These are phyloP conservation scores for Cygnus buccinator DNA, from an alignment of 2,113 vertebrate species.

Conservation along the genomic window DNA sequence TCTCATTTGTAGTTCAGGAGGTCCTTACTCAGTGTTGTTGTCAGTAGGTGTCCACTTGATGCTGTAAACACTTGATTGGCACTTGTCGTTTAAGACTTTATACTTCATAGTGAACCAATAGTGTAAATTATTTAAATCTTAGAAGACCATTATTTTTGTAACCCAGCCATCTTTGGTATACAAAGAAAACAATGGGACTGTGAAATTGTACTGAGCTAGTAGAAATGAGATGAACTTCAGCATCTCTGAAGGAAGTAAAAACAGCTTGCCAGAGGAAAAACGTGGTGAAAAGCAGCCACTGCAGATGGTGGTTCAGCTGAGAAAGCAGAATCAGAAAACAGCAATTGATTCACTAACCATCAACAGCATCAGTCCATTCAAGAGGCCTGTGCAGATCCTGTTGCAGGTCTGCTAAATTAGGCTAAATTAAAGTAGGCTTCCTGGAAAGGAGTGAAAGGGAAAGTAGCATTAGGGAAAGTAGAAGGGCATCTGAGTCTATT, in stretches of 20 bases:
- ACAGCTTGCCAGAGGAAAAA: neutral
- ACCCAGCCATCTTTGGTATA: neutral
- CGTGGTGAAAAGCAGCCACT: neutral
- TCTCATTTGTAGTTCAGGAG: neutral
- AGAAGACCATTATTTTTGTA: neutral
- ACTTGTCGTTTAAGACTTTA: neutral
- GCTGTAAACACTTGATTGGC: neutral
- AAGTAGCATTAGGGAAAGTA: conserved; percentile 25
- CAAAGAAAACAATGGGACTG: neutral
- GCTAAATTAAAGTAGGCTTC: conserved; percentile 46
- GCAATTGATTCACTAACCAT: conserved; percentile 47
- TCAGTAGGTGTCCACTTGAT: neutral
- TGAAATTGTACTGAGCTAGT: neutral
- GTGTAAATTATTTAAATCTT: neutral
- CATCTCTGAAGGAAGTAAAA: neutral
- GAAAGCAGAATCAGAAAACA: conserved; percentile 28
- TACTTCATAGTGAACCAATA: neutral
- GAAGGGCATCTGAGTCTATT: conserved; percentile 19
- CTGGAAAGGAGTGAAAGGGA: conserved; percentile 25
- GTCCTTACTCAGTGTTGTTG: neutral
- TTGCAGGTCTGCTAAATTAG: neutral
- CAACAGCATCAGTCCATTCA: conserved; percentile 26
- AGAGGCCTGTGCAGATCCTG: neutral
- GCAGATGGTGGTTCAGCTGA: conserved; percentile 24
- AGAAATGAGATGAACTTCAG: neutral